Percentiles rank a stretch among this genome's conserved stretches.
Conservation (phyloP, 2,113 vertebrate species). For the Pseudonaja textilis region DNA sequence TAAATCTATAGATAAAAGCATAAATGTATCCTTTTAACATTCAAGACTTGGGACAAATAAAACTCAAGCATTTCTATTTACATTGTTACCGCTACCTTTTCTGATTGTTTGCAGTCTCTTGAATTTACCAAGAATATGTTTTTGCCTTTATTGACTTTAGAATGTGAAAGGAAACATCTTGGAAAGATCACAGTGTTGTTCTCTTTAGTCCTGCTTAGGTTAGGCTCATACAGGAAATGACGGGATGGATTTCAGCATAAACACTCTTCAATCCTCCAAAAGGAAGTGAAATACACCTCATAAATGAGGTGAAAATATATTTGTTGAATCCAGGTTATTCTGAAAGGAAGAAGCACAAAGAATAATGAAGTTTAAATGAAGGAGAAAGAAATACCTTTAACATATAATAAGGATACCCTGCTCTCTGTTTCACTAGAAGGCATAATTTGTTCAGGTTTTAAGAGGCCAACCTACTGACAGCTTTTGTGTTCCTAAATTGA, state of each 20-base stretch:
- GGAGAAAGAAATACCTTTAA: background rate
- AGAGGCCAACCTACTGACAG: background rate
- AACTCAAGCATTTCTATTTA: background rate
- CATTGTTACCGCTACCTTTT: background rate
- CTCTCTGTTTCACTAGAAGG: background rate
- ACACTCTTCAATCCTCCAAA: background rate
- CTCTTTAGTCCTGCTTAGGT: background rate
- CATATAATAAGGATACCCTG: background rate
- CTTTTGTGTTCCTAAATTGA: background rate
- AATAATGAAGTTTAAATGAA: background rate
- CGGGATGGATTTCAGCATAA: background rate
- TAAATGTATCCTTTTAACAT: background rate
- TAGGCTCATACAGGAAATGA: background rate
- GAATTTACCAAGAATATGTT: background rate
- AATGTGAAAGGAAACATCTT: background rate
- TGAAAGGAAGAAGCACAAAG: background rate
- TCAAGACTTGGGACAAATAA: background rate
- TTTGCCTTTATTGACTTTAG: background rate
- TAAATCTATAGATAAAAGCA: background rate
- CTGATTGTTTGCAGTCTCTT: background rate
- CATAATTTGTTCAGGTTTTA: background rate
- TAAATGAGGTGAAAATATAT: background rate
- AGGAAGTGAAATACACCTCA: background rate
- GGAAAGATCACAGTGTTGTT: background rate
- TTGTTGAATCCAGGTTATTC: background rate